Conservation (phyloP, 2,113 vertebrate genomes). For the Neolamprologus sp. region DNA sequence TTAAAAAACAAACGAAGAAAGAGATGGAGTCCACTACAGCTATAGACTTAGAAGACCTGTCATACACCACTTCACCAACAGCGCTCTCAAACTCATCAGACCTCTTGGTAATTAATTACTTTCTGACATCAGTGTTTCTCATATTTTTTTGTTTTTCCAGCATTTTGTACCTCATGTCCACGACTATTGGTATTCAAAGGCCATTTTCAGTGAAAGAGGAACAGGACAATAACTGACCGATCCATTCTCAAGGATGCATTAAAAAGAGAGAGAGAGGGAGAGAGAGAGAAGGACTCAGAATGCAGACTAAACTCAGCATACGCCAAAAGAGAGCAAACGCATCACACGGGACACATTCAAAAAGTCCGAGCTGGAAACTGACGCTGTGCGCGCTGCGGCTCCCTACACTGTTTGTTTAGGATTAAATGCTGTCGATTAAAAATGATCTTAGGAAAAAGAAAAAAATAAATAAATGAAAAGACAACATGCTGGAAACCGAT, state of each 20-base stretch:
- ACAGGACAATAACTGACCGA: conserved; percentile 38
- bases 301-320: conserved; percentile 39
- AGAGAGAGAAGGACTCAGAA: conserved; percentile 14
- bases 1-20: not conserved
- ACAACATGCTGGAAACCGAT: conserved; percentile 74
- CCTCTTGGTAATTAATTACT: conserved; percentile 11
- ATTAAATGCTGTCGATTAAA: conserved; percentile 57
- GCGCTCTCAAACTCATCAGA: conserved; percentile 31
- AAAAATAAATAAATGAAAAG: not conserved
- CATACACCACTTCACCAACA: conserved; percentile 43
- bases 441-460: conserved; percentile 33
- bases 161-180: conserved; percentile 45
- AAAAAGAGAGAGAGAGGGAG: not conserved
- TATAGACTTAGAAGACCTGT: conserved; percentile 11
- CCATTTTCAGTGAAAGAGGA: conserved; percentile 30
- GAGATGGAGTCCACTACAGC: not conserved
- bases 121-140: conserved; percentile 23
- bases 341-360: conserved; percentile 17
- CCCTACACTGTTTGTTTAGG: conserved; percentile 65
- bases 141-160: conserved; percentile 2
- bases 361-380: conserved; percentile 50
- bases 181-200: conserved; percentile 22
- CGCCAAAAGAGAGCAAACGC: not conserved
- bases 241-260: conserved; percentile 42
- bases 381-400: conserved; percentile 32